Base-by-base conservation (phyloP, 2,888 invertebrate genomes). In the Synanthedon andrenaeformis region DNA sequence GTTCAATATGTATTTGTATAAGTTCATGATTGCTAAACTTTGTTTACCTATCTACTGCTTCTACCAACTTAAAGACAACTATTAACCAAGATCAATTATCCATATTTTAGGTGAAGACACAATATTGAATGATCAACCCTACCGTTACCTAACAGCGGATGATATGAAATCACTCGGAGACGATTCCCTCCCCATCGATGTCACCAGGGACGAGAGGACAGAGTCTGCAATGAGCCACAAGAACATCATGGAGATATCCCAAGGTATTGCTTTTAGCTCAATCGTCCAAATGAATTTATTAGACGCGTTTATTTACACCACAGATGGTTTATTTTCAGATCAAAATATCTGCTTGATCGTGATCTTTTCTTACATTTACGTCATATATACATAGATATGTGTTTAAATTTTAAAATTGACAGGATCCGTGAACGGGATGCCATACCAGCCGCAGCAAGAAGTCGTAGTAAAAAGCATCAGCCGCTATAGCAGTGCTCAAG, bases 91-190 rank as follows among this genome's bases (percentile, higher is more conserved):
- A 35, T 10, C 28, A 1, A 28, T 28, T 28, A 28, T 8, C 10
- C 35, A 35, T 35, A 10, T 54, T 57, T 11, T 73, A 96, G 96
- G 95, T 75, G 96, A 97, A 89, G 96, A 97, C 78, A 94, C 95
- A 55, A 93, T 96, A 82, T 89, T 96, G 63, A 96, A 95, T 67
- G 96, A 97, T 82, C 94, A 94, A 76, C 94, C 94, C 41, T 97
- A 97, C 83, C 92, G 96, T 59, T 97, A 97, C 84, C 89, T 97
- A 82, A 97, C 96, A 56, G 96, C 95, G 60, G 97, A 97, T 75
- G 97, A 97, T 75, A 96, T 97, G 96, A 97, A 97, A 87, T 96
- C 96, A 8, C 89, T 97, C 60, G 96, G 96, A 57, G 97, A 97
- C 74, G 97, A 97, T 83, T 96, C 96, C 11, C 82, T 97, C 61